Conservation (phyloP, 2,888 invertebrate species). For the Temnothorax ravouxi region DNA sequence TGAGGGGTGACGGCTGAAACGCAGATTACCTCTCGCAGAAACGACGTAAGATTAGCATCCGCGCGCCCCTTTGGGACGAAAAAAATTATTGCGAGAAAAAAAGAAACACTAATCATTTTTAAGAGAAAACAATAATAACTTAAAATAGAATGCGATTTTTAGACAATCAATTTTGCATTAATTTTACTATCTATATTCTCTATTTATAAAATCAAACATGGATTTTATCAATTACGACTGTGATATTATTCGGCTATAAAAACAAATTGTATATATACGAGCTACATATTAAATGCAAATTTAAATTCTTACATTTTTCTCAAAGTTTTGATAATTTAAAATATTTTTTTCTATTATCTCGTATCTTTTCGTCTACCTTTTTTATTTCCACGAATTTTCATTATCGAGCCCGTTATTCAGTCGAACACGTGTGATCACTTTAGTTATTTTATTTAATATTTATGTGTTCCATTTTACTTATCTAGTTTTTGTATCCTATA, state of each 20-base stretch:
- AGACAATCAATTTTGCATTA: background rate
- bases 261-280: background rate
- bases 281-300: background rate
- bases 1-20: constrained; percentile 20
- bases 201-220: background rate
- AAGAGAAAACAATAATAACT: background rate
- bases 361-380: background rate
- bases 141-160: background rate
- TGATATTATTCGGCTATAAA: background rate
- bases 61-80: background rate
- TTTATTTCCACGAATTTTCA: background rate
- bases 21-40: constrained; percentile 36
- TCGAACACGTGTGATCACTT: background rate
- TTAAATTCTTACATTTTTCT: background rate
- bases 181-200: background rate
- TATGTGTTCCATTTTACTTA: constrained; percentile 34
- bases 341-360: background rate
- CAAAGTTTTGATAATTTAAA: background rate
- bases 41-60: constrained; percentile 20
- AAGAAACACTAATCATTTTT: background rate
- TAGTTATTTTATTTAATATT: constrained; percentile 35
- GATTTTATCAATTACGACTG: background rate
- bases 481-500: constrained; percentile 51
- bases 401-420: background rate
- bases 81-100: background rate